phyloP scores from a whole-genome alignment of 1,140 invertebrate genomes.

The Drosophila busckii region DNA sequence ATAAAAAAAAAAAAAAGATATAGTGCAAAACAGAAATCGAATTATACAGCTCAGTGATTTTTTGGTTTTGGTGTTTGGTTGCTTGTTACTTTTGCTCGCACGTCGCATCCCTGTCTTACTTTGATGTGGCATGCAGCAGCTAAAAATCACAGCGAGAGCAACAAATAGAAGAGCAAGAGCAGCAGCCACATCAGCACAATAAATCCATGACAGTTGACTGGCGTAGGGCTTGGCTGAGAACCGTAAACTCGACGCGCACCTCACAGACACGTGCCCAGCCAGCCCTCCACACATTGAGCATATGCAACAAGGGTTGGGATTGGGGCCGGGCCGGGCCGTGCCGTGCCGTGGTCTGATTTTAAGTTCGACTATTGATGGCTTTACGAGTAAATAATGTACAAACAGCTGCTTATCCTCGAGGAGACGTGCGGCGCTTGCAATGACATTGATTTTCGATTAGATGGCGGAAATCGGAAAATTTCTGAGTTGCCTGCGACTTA shows the following conservation, averaged over 20 bases:
- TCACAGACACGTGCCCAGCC: conserved; percentile 35
- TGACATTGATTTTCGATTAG: conserved; percentile 74
- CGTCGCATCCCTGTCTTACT: conserved; percentile 15
- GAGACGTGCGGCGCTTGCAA: conserved; percentile 2
- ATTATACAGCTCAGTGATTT: conserved; percentile 77
- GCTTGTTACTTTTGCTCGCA: conserved; percentile 65
- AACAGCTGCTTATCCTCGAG: conserved; percentile 67
- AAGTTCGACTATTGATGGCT: conserved; percentile 58
- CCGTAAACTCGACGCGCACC: conserved; percentile 22
- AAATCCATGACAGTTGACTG: conserved; percentile 74
- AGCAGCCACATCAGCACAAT: conserved; percentile 47
- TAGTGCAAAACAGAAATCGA: conserved; percentile 70
- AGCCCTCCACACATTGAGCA: no score
- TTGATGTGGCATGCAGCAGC: conserved; percentile 70
- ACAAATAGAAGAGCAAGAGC: no score
- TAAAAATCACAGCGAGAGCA: conserved; percentile 66
- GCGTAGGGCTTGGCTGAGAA: conserved; percentile 13
- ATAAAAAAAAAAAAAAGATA: conserved; percentile 1
- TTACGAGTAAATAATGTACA: conserved; percentile 76
- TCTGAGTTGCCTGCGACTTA: conserved; percentile 39
- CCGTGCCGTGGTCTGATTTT: conserved; percentile 1
- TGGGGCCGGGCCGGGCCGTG: not conserved
- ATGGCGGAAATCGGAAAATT: conserved; percentile 52
- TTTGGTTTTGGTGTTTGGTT: conserved; percentile 75
- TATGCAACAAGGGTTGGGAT: no score